Base-by-base conservation (phyloP, 1,140 invertebrate genomes). In the Dolichoris vasculosae region DNA sequence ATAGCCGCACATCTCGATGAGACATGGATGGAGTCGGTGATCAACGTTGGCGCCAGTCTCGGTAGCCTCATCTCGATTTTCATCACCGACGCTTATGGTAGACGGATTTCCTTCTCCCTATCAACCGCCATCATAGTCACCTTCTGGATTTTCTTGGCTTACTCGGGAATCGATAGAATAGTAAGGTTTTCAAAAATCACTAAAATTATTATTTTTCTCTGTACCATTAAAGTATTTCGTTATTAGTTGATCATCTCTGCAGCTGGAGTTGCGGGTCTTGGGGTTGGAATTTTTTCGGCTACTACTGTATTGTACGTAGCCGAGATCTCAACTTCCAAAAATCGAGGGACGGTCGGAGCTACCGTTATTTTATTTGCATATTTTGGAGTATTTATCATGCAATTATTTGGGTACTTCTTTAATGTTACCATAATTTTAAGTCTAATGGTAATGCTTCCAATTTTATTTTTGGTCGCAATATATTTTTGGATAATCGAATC, bases 401-500 rank as follows among this genome's bases (percentile, higher is more conserved):
- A 81, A 17, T 43, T 78, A 35, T 64, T 86, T 23, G 82, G 76
- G 8, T 46, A 85, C 9, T 78, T 87, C 32, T 20, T 82, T 9
- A 55, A 86, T 30, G 40, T 84, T 32, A 55, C 26, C 17, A 82
- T 86, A 20, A 26, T 86, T 0, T 35, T 87, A 0, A 20, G 82
- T 6, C 32, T 80, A 0, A 86, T 88, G 78, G 59, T 46, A 9
- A 11, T 55, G 2, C 0, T 86, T 7, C 48, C 86, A 9, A 43
- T 87, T 6, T 26, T 73, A 30, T 89, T 88, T 73, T n/a, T 87
- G 2, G 20, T 83, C 17, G 79, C 87, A 0, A 79, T 87, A 35
- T 77, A 75, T 30, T 35, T 63, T 0, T 87, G 85, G 77, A 88
- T 89, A 86, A 85, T 87, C 67, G 88, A 89, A 69, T 89, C 87